A percentile compares a stretch with the other conserved stretches of the same genome.
Conservation (phyloP, 2,888 invertebrate genomes). For the Entomobrya proxima region DNA sequence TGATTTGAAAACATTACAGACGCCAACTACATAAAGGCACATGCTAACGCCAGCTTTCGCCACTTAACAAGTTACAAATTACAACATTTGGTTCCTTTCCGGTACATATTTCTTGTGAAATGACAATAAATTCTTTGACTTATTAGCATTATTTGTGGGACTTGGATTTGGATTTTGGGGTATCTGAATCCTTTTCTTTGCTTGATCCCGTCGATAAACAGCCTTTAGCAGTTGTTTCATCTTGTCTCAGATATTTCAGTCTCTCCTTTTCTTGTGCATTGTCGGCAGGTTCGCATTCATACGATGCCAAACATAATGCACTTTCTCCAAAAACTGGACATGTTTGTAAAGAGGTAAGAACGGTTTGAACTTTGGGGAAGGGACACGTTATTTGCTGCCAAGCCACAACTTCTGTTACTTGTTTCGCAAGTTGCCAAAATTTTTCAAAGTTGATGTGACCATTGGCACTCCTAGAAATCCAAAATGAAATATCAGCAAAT, state of each 20-base stretch:
- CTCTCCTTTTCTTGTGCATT: conserved; percentile 75
- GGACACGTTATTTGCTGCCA: conserved; percentile 78
- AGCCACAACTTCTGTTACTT: conserved; percentile 78
- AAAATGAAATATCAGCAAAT: neutral
- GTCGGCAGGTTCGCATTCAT: conserved; percentile 75
- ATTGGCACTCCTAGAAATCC: conserved; percentile 76
- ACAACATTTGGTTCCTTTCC: conserved; percentile 18
- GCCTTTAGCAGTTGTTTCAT: conserved; percentile 66
- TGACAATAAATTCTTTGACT: neutral
- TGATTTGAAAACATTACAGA: conserved; percentile 23
- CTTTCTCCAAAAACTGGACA: conserved; percentile 75
- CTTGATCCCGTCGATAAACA: conserved; percentile 54
- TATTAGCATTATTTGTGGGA: conserved; percentile 42
- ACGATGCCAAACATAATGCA: conserved; percentile 73
- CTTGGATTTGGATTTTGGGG: conserved; percentile 57
- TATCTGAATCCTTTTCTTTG: conserved; percentile 54
- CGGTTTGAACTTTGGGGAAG: conserved; percentile 73
- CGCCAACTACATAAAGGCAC: conserved; percentile 52
- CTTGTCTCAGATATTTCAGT: conserved; percentile 73
- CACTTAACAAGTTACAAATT: neutral
- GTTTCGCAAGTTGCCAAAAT: conserved; percentile 79
- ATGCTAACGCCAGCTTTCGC: conserved; percentile 38
- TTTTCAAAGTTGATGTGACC: conserved; percentile 79
- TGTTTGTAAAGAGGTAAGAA: conserved; percentile 72
- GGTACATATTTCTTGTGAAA: neutral